Evolutionary conservation across 2,113 vertebrate species (phyloP).

Genomic region (Sterna hirundo): DNA sequence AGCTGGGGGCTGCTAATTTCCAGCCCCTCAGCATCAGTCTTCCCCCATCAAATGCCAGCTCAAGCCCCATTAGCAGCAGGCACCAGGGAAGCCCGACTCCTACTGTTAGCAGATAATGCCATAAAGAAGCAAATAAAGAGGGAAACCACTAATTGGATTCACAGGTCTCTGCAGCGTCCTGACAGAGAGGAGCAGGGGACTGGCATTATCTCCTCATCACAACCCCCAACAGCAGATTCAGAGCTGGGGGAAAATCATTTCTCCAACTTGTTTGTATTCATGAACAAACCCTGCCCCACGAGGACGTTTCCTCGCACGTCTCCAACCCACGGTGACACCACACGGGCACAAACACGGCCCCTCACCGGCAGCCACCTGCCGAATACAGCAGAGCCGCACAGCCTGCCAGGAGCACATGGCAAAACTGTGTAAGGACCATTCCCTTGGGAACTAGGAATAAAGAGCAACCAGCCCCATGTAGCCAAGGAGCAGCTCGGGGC

Average conservation of each 20-base stretch:
- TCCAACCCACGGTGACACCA: neutral
- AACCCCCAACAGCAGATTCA: neutral
- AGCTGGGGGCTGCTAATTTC: neutral
- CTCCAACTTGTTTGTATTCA: neutral
- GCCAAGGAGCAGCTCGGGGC: neutral
- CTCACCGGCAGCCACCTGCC: fast-evolving
- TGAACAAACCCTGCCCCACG: neutral
- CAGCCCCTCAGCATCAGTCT: neutral
- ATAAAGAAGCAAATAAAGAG: constrained; percentile 23
- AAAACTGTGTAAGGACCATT: neutral
- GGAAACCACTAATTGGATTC: constrained; percentile 33
- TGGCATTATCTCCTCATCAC: neutral
- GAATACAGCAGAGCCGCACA: neutral
- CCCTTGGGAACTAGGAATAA: neutral
- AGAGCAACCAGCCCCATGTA: fast-evolving
- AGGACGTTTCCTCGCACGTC: fast-evolving
- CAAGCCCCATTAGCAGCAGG: constrained; percentile 21
- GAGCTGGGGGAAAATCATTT: neutral
- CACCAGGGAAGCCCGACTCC: neutral
- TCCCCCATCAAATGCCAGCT: neutral
- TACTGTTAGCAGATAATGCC: constrained; percentile 4
- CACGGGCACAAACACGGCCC: fast-evolving
- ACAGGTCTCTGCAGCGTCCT: neutral
- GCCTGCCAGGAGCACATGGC: neutral
- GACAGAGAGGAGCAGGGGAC: neutral